These are phyloP conservation scores for Dromas ardeola DNA, from an alignment of 2,113 vertebrate genomes.

Conservation along the genomic window DNA sequence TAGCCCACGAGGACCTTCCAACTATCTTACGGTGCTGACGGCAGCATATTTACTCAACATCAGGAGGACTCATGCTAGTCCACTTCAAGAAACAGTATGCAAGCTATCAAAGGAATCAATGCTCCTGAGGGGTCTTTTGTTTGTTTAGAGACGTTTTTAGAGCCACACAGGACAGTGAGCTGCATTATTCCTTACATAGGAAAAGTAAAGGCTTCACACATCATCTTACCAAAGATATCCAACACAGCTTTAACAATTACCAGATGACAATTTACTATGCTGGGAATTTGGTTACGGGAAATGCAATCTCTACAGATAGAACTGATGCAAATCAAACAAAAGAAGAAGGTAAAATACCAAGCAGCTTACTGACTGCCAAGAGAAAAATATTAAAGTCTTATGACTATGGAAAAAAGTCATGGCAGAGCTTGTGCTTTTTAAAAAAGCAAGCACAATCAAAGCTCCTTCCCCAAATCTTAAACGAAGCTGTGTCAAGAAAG, in stretches of 20 bases:
- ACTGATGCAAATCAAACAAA: neutral
- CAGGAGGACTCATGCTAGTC: neutral
- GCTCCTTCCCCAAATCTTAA: neutral
- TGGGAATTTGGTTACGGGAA: neutral
- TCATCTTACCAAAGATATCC: neutral
- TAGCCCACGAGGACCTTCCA: neutral
- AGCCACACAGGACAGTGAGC: neutral
- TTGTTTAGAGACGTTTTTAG: neutral
- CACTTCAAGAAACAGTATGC: neutral
- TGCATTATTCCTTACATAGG: neutral
- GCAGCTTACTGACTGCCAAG: neutral
- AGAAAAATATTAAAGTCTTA: neutral
- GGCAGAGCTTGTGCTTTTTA: neutral
- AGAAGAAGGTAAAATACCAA: neutral
- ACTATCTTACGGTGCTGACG: neutral
- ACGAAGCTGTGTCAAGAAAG: neutral
- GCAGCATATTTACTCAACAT: rapidly evolving
- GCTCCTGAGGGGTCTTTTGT: neutral
- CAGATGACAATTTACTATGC: neutral
- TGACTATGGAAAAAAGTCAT: neutral
- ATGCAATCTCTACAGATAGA: neutral
- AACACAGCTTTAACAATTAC: neutral
- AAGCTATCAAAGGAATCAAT: neutral
- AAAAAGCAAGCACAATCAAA: neutral
- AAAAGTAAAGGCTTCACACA: neutral